phyloP scores from a whole-genome alignment of 2,113 vertebrate species.

The Charina bottae region DNA sequence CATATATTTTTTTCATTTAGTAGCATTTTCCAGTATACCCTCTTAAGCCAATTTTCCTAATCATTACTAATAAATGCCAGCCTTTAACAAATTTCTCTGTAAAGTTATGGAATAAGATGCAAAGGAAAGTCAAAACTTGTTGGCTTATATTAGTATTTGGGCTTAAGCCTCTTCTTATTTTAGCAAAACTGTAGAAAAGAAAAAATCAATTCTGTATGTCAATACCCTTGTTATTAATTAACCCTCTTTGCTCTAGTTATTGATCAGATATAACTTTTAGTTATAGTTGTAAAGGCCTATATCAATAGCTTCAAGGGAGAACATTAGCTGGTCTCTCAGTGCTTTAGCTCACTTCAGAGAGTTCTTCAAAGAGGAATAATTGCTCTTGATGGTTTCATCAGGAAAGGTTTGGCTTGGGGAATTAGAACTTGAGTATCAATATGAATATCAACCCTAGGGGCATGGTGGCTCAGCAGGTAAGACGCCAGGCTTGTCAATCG shows the following conservation, averaged over 20 bases:
- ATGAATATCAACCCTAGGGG: too few relatives aligned
- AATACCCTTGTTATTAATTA: slow-evolving; percentile 27
- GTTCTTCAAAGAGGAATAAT: not conserved
- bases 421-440: not conserved
- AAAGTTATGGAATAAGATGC: not conserved
- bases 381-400: not conserved
- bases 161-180: not conserved
- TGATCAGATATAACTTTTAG: slow-evolving; percentile 19
- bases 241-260: slow-evolving; percentile 10
- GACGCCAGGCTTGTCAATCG: too few relatives aligned
- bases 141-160: not conserved
- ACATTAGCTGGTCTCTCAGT: not conserved
- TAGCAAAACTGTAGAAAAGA: slow-evolving; percentile 5
- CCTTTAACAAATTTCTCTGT: not conserved
- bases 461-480: too few relatives aligned
- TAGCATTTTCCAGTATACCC: not conserved
- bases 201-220: slow-evolving; percentile 13
- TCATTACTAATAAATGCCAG: not conserved
- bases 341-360: not conserved
- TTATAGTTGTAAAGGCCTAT: slow-evolving; percentile 12
- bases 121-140: not conserved
- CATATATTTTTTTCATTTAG: slow-evolving; percentile 5
- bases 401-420: not conserved
- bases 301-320: not conserved
- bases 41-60: not conserved